Base-by-base conservation (phyloP, 2,113 vertebrate species). In the Gopherus flavomarginatus region DNA sequence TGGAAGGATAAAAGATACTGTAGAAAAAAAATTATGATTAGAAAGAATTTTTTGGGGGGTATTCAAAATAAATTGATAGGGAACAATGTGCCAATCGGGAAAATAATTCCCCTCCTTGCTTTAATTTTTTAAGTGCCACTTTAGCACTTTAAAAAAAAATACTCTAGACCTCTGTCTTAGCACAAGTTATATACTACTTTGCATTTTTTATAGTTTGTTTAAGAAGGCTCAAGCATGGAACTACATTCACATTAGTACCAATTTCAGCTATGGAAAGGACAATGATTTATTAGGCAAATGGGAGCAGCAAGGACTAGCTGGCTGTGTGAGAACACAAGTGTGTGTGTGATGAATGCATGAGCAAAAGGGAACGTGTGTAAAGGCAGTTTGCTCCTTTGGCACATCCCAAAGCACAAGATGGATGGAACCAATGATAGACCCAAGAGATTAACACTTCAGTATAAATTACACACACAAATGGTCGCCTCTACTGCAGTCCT, bases 211-310 rank as follows among this genome's bases (percentile, higher is more conserved):
- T 96, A 94, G 65, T 89, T 38, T 97, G 97, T 85, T 96, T 88
- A 97, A 96, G 94, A 97, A 94, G 93, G 88, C 85, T 59, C 92
- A 91, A 11, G 89, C 95, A 95, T 57, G 92, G 86, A 96, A 81
- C 88, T 94, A 65, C 85, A 94, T 82, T 95, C 93, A 93, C 92
- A 97, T 96, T 92, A 98, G 86, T 69, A 94, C n/a, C 84, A 86
- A 89, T 56, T 81, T 95, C 94, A 96, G 86, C 80, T 90, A 65
- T 90, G 93, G 94, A 97, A 93, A 97, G 86, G 95, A 87, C 56
- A 56, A 72, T 94, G 94, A 97, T 97, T 96, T 96, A 97, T 96
- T 91, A 97, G 93, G 86, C 87, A 96, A 97, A 96, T 85, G 91
- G 77, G 87, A 96, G 52, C 75, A 95, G 90, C 89, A 90, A 96